Percentiles rank a stretch among this genome's conserved stretches.
Evolutionary conservation across 2,113 vertebrate genomes (phyloP).

Genomic region (Xyliphius kryptos): DNA sequence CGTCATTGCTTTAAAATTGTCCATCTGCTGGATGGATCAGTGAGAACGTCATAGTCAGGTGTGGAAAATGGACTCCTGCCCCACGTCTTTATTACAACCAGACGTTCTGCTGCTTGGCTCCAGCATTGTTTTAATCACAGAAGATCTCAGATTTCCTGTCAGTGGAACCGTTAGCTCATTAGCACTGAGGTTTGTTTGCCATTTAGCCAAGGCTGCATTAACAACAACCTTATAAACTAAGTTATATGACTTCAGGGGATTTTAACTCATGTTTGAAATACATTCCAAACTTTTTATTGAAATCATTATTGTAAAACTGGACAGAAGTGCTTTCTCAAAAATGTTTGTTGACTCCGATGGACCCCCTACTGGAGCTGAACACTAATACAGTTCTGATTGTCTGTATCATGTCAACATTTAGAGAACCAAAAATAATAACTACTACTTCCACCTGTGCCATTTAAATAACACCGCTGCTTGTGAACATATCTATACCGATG

Average conservation of each 20-base stretch:
- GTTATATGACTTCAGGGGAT: neutral
- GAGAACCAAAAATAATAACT: too few species aligned
- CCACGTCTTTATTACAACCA: slow-evolving; percentile 5
- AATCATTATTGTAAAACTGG: too few species aligned
- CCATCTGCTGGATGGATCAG: neutral
- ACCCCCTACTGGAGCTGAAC: too few species aligned
- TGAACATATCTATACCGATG: too few species aligned
- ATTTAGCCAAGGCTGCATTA: neutral
- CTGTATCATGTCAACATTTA: too few species aligned
- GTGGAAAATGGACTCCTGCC: neutral
- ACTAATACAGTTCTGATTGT: too few species aligned
- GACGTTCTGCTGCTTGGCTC: neutral
- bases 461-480: too few species aligned
- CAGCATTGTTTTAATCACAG: neutral
- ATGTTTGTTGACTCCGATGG: too few species aligned
- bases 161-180: slow-evolving; percentile 4
- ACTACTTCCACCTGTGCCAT: too few species aligned
- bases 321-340: too few species aligned
- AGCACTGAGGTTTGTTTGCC: neutral
- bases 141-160: neutral
- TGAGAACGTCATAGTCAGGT: slow-evolving; percentile 2
- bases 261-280: neutral
- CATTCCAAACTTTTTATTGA: neutral
- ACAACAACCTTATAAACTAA: neutral
- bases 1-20: too few species aligned